Evolutionary conservation across 2,113 vertebrate genomes (phyloP).

Genomic region (Psettodes erumei): DNA sequence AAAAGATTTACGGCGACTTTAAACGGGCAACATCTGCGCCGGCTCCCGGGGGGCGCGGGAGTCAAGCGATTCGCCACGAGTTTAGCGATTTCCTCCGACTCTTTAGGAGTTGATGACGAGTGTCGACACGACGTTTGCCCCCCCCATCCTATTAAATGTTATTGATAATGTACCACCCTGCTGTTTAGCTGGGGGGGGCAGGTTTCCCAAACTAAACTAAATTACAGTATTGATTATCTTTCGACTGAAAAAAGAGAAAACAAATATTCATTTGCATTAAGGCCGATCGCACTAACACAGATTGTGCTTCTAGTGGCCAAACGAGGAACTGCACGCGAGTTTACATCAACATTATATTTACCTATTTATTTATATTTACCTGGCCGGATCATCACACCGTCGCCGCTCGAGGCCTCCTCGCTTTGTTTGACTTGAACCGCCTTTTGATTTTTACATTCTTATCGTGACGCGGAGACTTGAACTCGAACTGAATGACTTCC

Average conservation of each 20-base stretch:
- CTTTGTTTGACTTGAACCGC: too few relatives aligned
- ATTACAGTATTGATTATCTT: conserved; percentile 17
- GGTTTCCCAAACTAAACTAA: conserved; percentile 13
- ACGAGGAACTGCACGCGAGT: conserved; percentile 5
- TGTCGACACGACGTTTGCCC: too few relatives aligned
- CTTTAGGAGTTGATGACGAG: conserved; percentile 7
- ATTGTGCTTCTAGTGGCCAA: conserved; percentile 26
- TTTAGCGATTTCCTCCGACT: conserved; percentile 22
- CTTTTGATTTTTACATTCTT: too few relatives aligned
- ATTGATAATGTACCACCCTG: conserved; percentile 10
- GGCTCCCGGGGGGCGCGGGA: not conserved
- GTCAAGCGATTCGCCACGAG: not conserved
- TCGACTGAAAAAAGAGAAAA: not conserved
- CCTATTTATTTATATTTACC: too few relatives aligned
- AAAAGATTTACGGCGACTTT: not conserved
- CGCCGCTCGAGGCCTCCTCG: too few relatives aligned
- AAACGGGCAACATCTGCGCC: conserved; percentile 7
- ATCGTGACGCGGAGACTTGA: too few relatives aligned
- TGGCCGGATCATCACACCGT: too few relatives aligned
- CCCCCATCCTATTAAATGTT: conserved; percentile 14
- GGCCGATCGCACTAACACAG: too few relatives aligned
- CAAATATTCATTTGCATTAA: too few relatives aligned
- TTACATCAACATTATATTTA: not conserved
- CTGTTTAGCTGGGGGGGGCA: conserved; percentile 1
- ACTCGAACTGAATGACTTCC: too few relatives aligned